Evolutionary conservation across 1,140 invertebrate species (phyloP).

Genomic region (Lordiphosa collinella): DNA sequence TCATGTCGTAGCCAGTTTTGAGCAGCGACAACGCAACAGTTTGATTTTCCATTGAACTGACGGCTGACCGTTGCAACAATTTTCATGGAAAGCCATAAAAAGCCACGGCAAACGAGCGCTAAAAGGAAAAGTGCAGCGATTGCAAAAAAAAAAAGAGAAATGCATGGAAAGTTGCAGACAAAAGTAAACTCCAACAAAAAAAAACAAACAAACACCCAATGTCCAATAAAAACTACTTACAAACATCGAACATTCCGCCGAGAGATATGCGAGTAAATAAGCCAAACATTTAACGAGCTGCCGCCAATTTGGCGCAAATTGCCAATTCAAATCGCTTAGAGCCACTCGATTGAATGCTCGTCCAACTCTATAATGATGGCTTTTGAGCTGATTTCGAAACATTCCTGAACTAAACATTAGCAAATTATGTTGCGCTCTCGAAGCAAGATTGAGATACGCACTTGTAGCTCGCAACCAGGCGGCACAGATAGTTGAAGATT

Average conservation of each 20-base stretch:
- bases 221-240: conserved; percentile 33
- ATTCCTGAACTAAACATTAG: conserved; percentile 28
- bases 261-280: conserved; percentile 4
- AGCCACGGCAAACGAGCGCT: conserved; percentile 49
- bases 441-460: conserved; percentile 43
- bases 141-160: conserved; percentile 57
- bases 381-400: conserved; percentile 37
- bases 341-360: conserved; percentile 22
- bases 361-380: conserved; percentile 26
- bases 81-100: conserved; percentile 75
- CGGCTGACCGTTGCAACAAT: conserved; percentile 46
- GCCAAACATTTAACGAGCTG: no score
- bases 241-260: background rate
- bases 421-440: conserved; percentile 18
- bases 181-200: conserved; percentile 48
- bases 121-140: conserved; percentile 71
- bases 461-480: conserved; percentile 65
- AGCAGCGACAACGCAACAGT: conserved; percentile 58
- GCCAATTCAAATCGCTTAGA: conserved; percentile 27
- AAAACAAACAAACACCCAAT: conserved; percentile 1
- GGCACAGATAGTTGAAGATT: conserved; percentile 63
- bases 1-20: conserved; percentile 39
- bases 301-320: conserved; percentile 5
- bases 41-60: conserved; percentile 65
- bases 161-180: conserved; percentile 71